Evolutionary conservation across 1,140 invertebrate genomes (phyloP), one percentile per base, ranked within the genome.

Genomic region (Trichonephila inaurata): DNA sequence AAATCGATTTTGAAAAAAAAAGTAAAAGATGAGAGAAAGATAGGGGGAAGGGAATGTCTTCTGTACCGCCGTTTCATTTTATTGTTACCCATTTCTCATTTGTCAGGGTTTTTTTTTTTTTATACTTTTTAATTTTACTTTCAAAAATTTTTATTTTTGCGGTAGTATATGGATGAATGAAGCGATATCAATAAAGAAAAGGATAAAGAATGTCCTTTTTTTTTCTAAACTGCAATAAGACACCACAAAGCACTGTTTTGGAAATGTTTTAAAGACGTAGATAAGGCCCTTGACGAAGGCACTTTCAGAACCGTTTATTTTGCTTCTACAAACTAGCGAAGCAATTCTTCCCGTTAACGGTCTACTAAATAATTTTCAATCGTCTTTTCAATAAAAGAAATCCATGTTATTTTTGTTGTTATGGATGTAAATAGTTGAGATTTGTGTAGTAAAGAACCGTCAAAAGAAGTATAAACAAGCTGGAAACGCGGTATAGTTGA

Each of bases 1-100:
- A 91, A 91, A 91, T 91, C 81, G 90, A 83, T 82, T 91, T 91
- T 51, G n/a, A 3, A 33, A 77, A 77, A 40, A 33, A 16, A 77
- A 40, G 33, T 2, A 64, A 21, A 64, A 51, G 51, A 51, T 51
- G 51, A 51, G 51, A 51, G 51, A 51, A 5, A 40, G 33, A 40
- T 40, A 40, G 7, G 51, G 51, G 0, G 51, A 51, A 51, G 28
- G 28, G 16, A 18, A 40, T 33, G 16, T 33, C 24, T 58, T 83
- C 21, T 60, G 21, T n/a, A 28, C 82, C 8, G 44, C 16, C 82
- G 82, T 83, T 51, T 44, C 5, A 44, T 83, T 83, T 83, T 83
- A 83, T 83, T 83, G 44, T 24, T 58, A 44, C 21, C 51, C 82
- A n/a, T 83, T 83, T 83, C 51, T 51, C 21, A 51, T 83, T 58